phyloP scores from a whole-genome alignment of 2,113 vertebrate species.

The Hepsetus odoe region DNA sequence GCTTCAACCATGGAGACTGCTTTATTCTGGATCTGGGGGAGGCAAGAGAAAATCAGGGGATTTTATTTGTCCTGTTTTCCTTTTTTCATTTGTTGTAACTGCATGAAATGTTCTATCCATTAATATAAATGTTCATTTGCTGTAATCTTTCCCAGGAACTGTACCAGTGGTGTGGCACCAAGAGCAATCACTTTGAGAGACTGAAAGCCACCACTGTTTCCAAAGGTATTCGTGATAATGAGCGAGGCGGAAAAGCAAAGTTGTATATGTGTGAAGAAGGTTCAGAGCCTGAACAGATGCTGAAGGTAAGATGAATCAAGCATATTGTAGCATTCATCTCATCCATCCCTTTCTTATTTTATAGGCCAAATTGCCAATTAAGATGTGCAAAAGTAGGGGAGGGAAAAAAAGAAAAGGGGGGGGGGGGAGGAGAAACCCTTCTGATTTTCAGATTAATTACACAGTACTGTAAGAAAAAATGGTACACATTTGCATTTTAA shows the following conservation, averaged over 20 bases:
- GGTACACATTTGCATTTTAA: no score
- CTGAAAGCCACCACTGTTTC: slow-evolving; percentile 90
- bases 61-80: not conserved
- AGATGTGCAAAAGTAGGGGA: no score
- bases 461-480: no score
- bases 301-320: slow-evolving; percentile 77
- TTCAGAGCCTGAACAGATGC: slow-evolving; percentile 84
- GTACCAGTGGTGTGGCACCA: slow-evolving; percentile 92
- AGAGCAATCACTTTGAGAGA: slow-evolving; percentile 87
- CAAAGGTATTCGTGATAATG: slow-evolving; percentile 93
- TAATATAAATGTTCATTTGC: slow-evolving; percentile 4
- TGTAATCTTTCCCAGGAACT: slow-evolving; percentile 86
- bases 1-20: slow-evolving; percentile 95
- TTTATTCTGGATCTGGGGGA: slow-evolving; percentile 94
- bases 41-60: not conserved
- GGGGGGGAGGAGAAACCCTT: no score
- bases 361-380: no score
- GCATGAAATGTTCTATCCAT: no score
- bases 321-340: not conserved
- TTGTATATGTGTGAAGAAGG: slow-evolving; percentile 89
- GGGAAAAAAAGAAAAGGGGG: no score
- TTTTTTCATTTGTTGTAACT: no score
- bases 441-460: no score
- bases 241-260: slow-evolving; percentile 86
- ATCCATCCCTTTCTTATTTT: no score